Evolutionary conservation across 2,888 invertebrate species (phyloP).

Genomic region (Leptinotarsa haldemani): DNA sequence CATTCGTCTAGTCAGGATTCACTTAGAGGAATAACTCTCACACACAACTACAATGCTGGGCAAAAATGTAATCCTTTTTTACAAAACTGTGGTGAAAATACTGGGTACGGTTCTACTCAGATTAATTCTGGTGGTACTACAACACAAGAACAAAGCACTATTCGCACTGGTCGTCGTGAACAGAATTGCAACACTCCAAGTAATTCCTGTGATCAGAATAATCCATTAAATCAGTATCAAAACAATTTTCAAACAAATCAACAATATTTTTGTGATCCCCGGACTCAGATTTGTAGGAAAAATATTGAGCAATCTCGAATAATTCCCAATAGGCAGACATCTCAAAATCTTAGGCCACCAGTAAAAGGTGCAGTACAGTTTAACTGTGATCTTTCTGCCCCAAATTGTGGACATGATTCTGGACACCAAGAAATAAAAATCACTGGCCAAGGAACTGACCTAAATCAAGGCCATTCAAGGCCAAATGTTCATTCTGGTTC

Average conservation of each 20-base stretch:
- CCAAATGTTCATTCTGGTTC: not conserved
- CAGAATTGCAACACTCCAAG: conserved; percentile 1
- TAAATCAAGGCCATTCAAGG: not conserved
- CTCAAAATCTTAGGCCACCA: not conserved
- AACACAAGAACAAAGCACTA: not conserved
- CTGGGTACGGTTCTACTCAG: not conserved
- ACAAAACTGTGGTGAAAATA: conserved; percentile 18
- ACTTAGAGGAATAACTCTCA: not conserved
- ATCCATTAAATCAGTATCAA: not conserved
- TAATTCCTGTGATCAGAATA: conserved; percentile 21
- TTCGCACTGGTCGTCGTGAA: not conserved
- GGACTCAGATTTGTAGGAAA: conserved; percentile 26
- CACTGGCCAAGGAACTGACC: not conserved
- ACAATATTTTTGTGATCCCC: conserved; percentile 26
- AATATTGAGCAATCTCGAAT: conserved; percentile 1
- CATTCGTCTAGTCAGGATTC: not conserved
- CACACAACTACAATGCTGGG: not conserved
- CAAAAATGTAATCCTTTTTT: conserved; percentile 20
- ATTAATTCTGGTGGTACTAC: not conserved
- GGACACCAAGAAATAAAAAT: not conserved
- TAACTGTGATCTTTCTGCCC: conserved; percentile 18
- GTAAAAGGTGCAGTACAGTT: conserved; percentile 4
- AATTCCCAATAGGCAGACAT: not conserved
- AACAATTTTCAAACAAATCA: not conserved
- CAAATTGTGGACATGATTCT: conserved; percentile 22